Conservation (phyloP, 2,113 vertebrate genomes). For the Pterocles burchelli region DNA sequence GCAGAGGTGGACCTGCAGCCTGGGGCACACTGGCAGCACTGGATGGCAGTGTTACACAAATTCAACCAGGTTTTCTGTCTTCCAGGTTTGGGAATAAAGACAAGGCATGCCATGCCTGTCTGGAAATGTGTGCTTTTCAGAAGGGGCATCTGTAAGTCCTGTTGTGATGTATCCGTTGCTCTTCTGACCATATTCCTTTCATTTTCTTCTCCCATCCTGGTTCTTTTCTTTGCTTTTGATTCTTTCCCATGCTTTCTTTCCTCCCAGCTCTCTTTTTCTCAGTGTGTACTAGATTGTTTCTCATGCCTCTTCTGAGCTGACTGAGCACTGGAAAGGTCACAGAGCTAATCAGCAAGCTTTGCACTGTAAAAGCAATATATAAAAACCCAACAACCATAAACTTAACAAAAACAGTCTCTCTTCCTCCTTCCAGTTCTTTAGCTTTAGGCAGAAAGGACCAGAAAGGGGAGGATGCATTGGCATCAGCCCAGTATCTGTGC, state of each 20-base stretch:
- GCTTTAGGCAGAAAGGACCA: not conserved
- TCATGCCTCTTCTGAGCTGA: not conserved
- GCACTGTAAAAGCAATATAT: not conserved
- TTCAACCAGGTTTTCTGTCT: not conserved
- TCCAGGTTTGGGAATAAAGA: not conserved
- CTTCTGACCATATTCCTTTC: not conserved
- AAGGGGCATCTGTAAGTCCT: not conserved
- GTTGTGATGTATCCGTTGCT: not conserved
- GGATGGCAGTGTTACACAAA: slow-evolving; percentile 13
- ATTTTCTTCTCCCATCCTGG: not conserved
- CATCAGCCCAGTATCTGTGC: not conserved
- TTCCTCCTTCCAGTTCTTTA: not conserved
- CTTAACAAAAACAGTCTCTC: not conserved
- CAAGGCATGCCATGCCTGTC: not conserved
- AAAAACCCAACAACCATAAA: not conserved
- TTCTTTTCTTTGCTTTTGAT: not conserved
- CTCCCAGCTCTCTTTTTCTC: not conserved
- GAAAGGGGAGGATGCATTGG: not conserved
- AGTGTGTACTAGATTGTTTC: not conserved
- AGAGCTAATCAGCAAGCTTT: slow-evolving; percentile 11
- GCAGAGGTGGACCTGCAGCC: not conserved
- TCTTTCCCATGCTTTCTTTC: not conserved
- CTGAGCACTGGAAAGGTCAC: not conserved
- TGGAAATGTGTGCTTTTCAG: not conserved
- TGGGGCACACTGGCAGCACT: not conserved